Base-by-base conservation (phyloP, 2,888 invertebrate species). In the Scaptomyza parva region DNA sequence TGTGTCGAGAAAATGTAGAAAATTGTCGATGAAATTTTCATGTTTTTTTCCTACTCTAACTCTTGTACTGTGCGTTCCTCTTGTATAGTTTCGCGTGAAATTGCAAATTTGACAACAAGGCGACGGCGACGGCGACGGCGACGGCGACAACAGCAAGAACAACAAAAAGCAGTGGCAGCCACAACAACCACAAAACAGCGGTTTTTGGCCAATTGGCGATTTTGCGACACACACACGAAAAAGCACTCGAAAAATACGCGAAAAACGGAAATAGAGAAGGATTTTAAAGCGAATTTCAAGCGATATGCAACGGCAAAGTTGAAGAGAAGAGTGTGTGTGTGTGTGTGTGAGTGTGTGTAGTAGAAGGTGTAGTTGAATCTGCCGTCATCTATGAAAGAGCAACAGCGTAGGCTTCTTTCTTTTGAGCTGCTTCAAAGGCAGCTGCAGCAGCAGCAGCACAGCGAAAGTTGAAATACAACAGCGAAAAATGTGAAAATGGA, bases 181-280 rank as follows among this genome's bases (percentile, higher is more conserved):
- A 63, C 72, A 65, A 33, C 33, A 55, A 58, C 78, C 84, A 54
- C 81, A 78, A 76, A 83, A 64, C 55, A 70, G 62, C 35, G 75
- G 72, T 60, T 60, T 76, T 76, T 71, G 71, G 80, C 84, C 84
- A 81, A 78, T 72, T 73, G 81, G 78, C 76, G 80, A 86, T 83
- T 83, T 86, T 80, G 80, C 80, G 66, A 67, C 70, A 67, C 67
- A 67, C 67, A 53, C 50, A 62, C 50, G 30, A 65, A 70, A 76
- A 62, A 51, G 43, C 40, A 47, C 52, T 33, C 22, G 45, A 59
- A 68, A 58, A 61, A 12, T 2, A 17, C 9, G 2, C 9, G 20
- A 18, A 47, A n/a, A 40, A 12, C 18, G 18, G 11, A 17, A 11
- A 11, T 18, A 18, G 12, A 12, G 8, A 11, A 48, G 33, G 33